A percentile compares a stretch with the other conserved stretches of the same genome.
Conservation (phyloP, 2,888 invertebrate species). For the Eurytoma adleriae region DNA sequence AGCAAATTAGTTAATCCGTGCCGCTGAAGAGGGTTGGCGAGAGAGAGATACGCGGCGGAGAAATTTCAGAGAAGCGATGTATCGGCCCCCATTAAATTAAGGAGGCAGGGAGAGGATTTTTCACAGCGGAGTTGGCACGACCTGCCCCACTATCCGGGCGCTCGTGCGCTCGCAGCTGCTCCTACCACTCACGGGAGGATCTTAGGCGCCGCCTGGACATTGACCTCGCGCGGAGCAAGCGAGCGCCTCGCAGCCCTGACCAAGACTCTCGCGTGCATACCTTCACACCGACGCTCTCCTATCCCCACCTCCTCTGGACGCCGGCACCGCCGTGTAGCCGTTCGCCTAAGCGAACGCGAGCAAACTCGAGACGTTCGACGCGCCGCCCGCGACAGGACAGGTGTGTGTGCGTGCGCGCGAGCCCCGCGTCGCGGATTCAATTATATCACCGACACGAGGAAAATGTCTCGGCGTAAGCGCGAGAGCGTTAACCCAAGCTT, state of each 20-base stretch:
- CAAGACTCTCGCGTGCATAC: slow-evolving; percentile 38
- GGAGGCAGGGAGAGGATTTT: slow-evolving; percentile 46
- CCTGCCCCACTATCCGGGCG: slow-evolving; percentile 71
- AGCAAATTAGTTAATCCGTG: slow-evolving; percentile 54
- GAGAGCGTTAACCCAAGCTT: background rate
- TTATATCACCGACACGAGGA: background rate
- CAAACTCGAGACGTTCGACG: too few species aligned
- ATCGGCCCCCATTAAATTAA: slow-evolving; percentile 60
- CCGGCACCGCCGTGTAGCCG: too few species aligned
- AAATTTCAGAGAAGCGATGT: background rate
- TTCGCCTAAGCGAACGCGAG: too few species aligned
- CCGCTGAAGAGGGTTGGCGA: background rate
- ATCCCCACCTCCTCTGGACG: background rate
- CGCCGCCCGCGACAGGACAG: too few species aligned
- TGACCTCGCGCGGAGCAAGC: slow-evolving; percentile 66
- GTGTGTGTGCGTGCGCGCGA: background rate
- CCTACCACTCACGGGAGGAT: slow-evolving; percentile 60
- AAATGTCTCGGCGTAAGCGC: background rate
- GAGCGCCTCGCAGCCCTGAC: slow-evolving; percentile 43
- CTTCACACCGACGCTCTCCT: slow-evolving; percentile 10
- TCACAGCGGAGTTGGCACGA: slow-evolving; percentile 63
- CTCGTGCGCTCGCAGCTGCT: slow-evolving; percentile 42
- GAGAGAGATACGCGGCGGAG: background rate
- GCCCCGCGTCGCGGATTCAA: background rate
- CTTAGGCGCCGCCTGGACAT: slow-evolving; percentile 75